Conservation (phyloP, 2,797 vertebrate genomes). For the Melanotaenia nigrans region DNA sequence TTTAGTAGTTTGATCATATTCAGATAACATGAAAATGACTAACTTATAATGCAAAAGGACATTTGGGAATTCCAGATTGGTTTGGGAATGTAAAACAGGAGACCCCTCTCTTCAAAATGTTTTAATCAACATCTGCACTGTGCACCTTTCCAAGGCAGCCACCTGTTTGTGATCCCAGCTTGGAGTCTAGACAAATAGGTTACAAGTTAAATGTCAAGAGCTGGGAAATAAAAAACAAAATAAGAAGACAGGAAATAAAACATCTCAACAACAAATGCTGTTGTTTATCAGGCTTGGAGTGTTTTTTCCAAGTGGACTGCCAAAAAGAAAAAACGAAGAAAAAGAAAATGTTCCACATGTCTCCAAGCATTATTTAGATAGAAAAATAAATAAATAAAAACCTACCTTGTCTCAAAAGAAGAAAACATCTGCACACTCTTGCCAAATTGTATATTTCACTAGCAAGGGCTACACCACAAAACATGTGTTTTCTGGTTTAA, state of each 20-base stretch:
- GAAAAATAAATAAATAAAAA: background rate
- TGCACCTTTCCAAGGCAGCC: too few species aligned
- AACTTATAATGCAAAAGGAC: background rate
- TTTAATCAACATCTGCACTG: background rate
- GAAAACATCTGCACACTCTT: too few species aligned
- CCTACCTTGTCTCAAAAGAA: too few species aligned
- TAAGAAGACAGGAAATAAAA: background rate
- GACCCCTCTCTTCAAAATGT: background rate
- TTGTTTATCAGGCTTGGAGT: background rate
- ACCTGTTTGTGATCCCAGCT: background rate
- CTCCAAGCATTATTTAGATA: background rate
- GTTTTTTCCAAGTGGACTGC: background rate
- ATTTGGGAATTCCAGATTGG: background rate
- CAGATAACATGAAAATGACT: background rate
- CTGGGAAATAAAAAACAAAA: background rate
- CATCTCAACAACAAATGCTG: background rate
- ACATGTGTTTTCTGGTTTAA: too few species aligned
- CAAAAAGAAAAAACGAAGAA: too few species aligned
- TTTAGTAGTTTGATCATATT: background rate
- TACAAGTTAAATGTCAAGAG: background rate
- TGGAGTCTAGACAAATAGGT: background rate
- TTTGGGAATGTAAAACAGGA: background rate
- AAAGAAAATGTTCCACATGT: background rate
- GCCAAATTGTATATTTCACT: background rate
- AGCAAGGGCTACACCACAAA: background rate